Base-by-base conservation (phyloP, 2,113 vertebrate species). In the Panurus biarmicus region DNA sequence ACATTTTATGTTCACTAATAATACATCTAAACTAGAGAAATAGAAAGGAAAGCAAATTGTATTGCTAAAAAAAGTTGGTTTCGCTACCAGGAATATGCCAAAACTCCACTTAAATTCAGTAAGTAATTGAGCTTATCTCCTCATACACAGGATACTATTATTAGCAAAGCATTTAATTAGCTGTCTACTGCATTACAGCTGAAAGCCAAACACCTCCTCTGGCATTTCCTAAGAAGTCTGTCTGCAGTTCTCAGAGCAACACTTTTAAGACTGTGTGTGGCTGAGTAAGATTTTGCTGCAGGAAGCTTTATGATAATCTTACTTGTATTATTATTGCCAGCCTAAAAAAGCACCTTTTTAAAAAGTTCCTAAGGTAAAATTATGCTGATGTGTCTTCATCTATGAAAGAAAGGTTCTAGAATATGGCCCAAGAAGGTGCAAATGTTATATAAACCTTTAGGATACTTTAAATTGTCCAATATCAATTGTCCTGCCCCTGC, bases 121-220 rank as follows among this genome's bases (percentile, higher is more conserved):
- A 91, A 87, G 80, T 74, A 92, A 88, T 89, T 88, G 80, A 62
- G 54, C 72, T 95, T 95, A 91, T 95, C 93, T 93, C 60, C 36
- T 82, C 69, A 89, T 94, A 72, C 50, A 83, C 36, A 89, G 86
- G 38, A 51, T 64, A 33, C 81, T 96, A 40, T 96, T 95, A 92
- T 95, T 96, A 96, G 91, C 62, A 76, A 93, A 96, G 88, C 47
- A 69, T 96, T 96, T 96, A 89, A 95, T 95, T 96, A 96, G 69
- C 73, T 85, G 64, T 79, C 83, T 84, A 17, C 71, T 95, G 84
- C 20, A 5, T 48, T 58, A 60, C 65, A 84, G 74, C 67, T 82
- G 87, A 91, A 94, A 90, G 89, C 74, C 54, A 69, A 83, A 93
- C 93, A 85, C 82, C 64, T 95, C 48, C 48, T 76, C 72, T 95